A percentile compares a stretch with the other conserved stretches of the same genome.
These are phyloP conservation scores for Azemiops feae DNA, from an alignment of 2,113 vertebrate species.

Conservation along the genomic window DNA sequence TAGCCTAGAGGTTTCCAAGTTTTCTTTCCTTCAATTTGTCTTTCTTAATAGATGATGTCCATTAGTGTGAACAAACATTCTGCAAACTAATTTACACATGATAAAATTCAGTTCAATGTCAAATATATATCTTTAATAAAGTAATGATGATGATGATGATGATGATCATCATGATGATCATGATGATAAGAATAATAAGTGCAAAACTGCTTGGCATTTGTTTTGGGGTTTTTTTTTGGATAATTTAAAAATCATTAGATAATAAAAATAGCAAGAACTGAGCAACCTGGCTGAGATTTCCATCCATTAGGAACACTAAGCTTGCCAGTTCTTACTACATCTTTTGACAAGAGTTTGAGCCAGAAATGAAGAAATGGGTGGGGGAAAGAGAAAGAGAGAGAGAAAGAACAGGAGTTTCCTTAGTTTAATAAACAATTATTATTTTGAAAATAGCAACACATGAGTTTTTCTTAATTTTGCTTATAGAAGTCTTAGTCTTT, in stretches of 20 bases:
- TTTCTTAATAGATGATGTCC: conserved; percentile 49
- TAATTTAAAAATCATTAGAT: not conserved
- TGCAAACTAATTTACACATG: not conserved
- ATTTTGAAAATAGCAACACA: conserved; percentile 54
- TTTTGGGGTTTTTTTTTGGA: not conserved
- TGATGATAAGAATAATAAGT: not conserved
- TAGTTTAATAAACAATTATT: conserved; percentile 55
- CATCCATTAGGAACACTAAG: conserved; percentile 56
- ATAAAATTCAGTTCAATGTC: conserved; percentile 27
- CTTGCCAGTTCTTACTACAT: conserved; percentile 58
- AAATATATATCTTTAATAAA: not conserved
- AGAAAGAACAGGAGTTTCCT: conserved; percentile 46
- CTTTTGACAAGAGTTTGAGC: conserved; percentile 57
- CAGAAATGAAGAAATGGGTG: conserved; percentile 54
- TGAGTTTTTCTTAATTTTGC: conserved; percentile 55
- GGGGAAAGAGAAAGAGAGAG: conserved; percentile 40
- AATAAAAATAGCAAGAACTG: conserved; percentile 37
- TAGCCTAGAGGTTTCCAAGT: not conserved
- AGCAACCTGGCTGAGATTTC: conserved; percentile 65
- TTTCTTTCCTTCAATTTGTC: conserved; percentile 46
- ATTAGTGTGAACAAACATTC: not conserved
- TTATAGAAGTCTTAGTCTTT: conserved; percentile 49
- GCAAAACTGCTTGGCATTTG: not conserved
- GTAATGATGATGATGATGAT: not conserved
- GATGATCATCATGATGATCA: too few relatives aligned